A percentile compares a stretch with the other conserved stretches of the same genome.
phyloP scores from a whole-genome alignment of 2,113 vertebrate species.

The Mus pahari region DNA sequence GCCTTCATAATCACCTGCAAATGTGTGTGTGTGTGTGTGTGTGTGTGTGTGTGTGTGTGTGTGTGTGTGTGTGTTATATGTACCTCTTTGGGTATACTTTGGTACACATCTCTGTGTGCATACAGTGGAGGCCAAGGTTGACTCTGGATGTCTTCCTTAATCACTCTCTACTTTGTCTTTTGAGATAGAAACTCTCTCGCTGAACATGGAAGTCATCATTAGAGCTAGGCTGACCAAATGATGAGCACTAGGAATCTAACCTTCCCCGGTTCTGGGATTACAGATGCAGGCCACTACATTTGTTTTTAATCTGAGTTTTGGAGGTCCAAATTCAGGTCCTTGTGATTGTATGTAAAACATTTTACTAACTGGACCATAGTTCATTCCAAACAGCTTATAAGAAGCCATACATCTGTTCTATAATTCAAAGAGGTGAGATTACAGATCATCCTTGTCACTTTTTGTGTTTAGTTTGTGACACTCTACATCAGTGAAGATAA shows the following conservation, averaged over 20 bases:
- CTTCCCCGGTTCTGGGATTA: not conserved
- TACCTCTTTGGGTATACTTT: not conserved
- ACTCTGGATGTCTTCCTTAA: not conserved
- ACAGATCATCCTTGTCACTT: not conserved
- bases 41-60: not conserved
- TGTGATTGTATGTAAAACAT: not conserved
- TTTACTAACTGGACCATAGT: not conserved
- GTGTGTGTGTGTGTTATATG: not conserved
- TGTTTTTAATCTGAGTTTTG: not conserved
- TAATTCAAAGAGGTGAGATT: not conserved
- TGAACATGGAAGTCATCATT: not conserved
- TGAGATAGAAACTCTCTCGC: not conserved
- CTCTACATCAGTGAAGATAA: not conserved
- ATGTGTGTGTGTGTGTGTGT: not conserved
- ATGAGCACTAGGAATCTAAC: not conserved
- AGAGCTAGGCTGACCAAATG: not conserved
- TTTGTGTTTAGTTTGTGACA: not conserved
- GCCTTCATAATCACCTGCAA: too few species aligned
- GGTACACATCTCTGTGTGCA: not conserved
- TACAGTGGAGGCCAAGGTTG: not conserved
- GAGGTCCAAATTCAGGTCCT: not conserved
- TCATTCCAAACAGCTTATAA: not conserved
- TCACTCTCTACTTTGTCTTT: not conserved
- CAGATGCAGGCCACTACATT: not conserved
- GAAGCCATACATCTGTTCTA: too few species aligned